Conservation (phyloP, 2,113 vertebrate genomes). For the Istiophorus platypterus region DNA sequence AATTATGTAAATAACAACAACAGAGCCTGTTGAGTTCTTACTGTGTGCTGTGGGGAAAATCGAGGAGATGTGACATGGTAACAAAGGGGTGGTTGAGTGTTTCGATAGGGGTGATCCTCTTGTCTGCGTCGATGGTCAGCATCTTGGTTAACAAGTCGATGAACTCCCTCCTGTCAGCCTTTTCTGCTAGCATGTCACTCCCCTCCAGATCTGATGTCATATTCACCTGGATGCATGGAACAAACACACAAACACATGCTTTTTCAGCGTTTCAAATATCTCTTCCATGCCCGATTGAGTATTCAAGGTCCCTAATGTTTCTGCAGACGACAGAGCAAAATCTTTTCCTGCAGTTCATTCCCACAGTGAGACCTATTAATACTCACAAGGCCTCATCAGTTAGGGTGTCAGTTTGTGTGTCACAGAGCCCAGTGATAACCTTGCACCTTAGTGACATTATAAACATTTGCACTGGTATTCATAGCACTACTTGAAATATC, state of each 20-base stretch:
- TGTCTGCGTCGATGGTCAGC: conserved; percentile 98
- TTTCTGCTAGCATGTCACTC: conserved; percentile 97
- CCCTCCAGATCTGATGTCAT: conserved; percentile 97
- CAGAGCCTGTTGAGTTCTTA: conserved; percentile 75
- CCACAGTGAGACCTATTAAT: conserved; percentile 65
- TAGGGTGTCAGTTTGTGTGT: conserved; percentile 60
- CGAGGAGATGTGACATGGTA: conserved; percentile 96
- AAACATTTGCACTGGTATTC: conserved; percentile 82
- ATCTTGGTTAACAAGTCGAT: conserved; percentile 99
- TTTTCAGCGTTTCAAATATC: conserved; percentile 20
- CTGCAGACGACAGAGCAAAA: conserved; percentile 40
- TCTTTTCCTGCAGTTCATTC: conserved; percentile 38
- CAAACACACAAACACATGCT: conserved; percentile 39
- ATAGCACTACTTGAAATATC: conserved; percentile 70
- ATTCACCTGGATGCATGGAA: conserved; percentile 89
- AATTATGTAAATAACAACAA: neutral
- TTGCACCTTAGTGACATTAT: conserved; percentile 74
- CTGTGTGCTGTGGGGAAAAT: conserved; percentile 98
- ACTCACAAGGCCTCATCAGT: conserved; percentile 67
- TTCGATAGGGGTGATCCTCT: conserved; percentile 98
- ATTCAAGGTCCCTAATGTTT: conserved; percentile 18
- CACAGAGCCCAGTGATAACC: conserved; percentile 71
- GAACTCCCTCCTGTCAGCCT: conserved; percentile 97
- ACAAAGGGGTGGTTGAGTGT: conserved; percentile 98
- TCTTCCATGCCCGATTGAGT: conserved; percentile 4